phyloP scores from a whole-genome alignment of 2,113 vertebrate species.

The Dolichallabes microphthalmus region DNA sequence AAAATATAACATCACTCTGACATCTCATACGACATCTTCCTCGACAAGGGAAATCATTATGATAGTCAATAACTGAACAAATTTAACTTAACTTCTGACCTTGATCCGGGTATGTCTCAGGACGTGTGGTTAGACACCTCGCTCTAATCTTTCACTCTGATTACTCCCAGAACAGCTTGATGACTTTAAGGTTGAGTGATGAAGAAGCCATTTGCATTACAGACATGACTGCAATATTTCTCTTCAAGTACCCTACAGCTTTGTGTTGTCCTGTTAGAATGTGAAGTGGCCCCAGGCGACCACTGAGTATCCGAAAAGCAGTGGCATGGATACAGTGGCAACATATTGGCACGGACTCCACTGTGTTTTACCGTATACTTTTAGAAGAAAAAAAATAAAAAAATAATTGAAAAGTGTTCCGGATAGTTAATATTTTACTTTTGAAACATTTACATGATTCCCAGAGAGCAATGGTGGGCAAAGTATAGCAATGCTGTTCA shows the following conservation, averaged over 20 bases:
- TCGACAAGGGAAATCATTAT: not conserved
- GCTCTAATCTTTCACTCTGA: not conserved
- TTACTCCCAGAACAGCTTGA: slow-evolving; percentile 4
- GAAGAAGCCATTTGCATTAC: slow-evolving; percentile 3
- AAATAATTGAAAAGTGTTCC: not conserved
- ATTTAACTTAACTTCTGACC: not conserved
- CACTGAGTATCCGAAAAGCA: not conserved
- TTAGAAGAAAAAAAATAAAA: not conserved
- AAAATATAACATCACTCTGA: not conserved
- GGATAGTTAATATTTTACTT: not conserved
- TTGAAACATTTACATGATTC: not conserved
- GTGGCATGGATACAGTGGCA: not conserved
- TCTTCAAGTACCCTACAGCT: not conserved
- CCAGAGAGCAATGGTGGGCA: not conserved
- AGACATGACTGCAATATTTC: not conserved
- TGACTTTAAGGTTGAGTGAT: not conserved
- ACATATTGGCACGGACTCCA: too few relatives aligned
- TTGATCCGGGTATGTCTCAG: not conserved
- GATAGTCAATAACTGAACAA: not conserved
- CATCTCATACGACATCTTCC: not conserved
- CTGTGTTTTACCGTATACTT: not conserved
- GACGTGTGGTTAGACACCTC: not conserved
- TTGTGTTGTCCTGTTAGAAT: not conserved
- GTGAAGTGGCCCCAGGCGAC: not conserved
- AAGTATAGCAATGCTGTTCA: too few relatives aligned